Evolutionary conservation across 1,140 invertebrate species (phyloP), one percentile per base, ranked within the genome.

Genomic region (Brachionus manjavacas): DNA sequence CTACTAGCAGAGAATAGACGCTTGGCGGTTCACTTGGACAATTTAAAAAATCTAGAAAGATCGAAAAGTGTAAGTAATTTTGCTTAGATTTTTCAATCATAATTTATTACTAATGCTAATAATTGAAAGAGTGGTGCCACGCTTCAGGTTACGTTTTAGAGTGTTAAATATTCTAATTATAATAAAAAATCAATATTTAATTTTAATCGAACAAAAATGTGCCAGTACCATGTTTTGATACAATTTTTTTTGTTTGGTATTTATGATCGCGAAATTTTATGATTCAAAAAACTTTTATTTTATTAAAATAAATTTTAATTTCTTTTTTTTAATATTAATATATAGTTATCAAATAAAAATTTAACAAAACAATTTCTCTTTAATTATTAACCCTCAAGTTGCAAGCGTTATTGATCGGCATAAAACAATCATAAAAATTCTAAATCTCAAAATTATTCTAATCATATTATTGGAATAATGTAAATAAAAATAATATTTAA

Each of bases 1-100:
- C n/a, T 72, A 20, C 16, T 72, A 0, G n/a, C 12, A 25, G 60
- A 84, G 28, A 28, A 84, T 55, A 68, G 43, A 46, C 64, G 39
- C 7, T 35, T 70, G n/a, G 81, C 66, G 3, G 46, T 49, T 16
- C 81, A 84, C 14, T 81, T 81, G 23, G 20, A 60, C 12, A 60
- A 81, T 68, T 64, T 81, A 14, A 35, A 81, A 81, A 39, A 39
- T 41, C n/a, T 81, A 60, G 49, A 81, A 12, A 46, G 43, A 35
- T 46, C 72, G 14, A 76, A 76, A 74, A 60, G 52, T 20, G 52
- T 60, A 60, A 23, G 52, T 60, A 7, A 20, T 60, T 60, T 60
- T 23, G n/a, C 20, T 60, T 20, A 20, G 6, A 60, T 16, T 20
- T 7, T 60, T 60, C 52, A 60, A 60, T 60, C 46, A 52, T 52